Percentiles rank a stretch among this genome's conserved stretches.
These are phyloP conservation scores for Aphidius gifuensis DNA, from an alignment of 1,140 invertebrate genomes.

Conservation along the genomic window DNA sequence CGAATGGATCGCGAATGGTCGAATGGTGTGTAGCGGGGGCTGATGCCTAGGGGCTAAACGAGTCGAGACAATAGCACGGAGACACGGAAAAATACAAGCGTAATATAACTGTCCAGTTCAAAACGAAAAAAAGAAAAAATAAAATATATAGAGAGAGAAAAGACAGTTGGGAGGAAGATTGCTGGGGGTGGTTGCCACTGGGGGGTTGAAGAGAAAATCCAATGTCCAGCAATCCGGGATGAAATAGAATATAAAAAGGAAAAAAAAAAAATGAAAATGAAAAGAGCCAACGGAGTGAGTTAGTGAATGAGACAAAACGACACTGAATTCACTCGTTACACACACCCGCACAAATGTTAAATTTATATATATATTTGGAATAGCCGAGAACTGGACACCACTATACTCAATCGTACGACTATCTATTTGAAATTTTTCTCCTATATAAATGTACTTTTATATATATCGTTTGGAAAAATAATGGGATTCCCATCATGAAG, in stretches of 20 bases:
- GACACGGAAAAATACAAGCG: conserved; percentile 16
- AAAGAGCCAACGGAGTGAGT: conserved; percentile 18
- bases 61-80: conserved; percentile 23
- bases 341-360: too few relatives aligned
- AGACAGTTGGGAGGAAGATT: conserved; percentile 18
- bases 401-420: too few relatives aligned
- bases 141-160: conserved; percentile 9
- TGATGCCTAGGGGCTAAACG: conserved; percentile 23
- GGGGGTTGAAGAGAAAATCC: conserved; percentile 17
- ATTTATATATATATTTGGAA: too few relatives aligned
- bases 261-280: conserved; percentile 13
- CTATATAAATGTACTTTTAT: conserved; percentile 46
- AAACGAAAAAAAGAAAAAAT: background rate
- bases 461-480: conserved; percentile 55
- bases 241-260: conserved; percentile 17
- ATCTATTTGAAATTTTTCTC: conserved; percentile 29
- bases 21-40: conserved; percentile 18
- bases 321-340: too few relatives aligned
- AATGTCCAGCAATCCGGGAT: conserved; percentile 5
- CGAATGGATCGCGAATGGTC: conserved; percentile 27
- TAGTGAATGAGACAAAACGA: background rate
- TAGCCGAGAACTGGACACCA: too few relatives aligned
- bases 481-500: conserved; percentile 58
- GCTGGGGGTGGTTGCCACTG: conserved; percentile 17
- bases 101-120: background rate